Conservation (phyloP, 1,140 invertebrate genomes). For the Dendrolimus punctatus region DNA sequence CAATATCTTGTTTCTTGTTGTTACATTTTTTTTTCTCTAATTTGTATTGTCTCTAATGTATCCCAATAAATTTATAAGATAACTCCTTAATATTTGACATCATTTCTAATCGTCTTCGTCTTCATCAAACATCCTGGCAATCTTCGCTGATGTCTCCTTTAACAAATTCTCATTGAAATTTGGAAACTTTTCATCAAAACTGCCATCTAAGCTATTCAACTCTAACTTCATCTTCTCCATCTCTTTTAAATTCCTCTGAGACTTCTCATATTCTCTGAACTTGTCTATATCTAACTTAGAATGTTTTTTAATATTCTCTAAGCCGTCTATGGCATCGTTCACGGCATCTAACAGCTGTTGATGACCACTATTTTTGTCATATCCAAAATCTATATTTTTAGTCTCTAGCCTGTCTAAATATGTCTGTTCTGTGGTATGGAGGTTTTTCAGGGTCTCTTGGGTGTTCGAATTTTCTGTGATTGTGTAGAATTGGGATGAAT, state of each 20-base stretch:
- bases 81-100: constrained; percentile 9
- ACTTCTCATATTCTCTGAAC: constrained; percentile 42
- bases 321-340: constrained; percentile 46
- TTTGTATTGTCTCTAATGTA: too few relatives aligned
- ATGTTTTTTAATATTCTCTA: constrained; percentile 50
- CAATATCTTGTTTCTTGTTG: too few relatives aligned
- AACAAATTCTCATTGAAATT: constrained; percentile 48
- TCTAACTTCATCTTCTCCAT: constrained; percentile 44
- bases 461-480: constrained; percentile 35
- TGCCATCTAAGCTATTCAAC: constrained; percentile 34
- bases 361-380: constrained; percentile 39
- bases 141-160: constrained; percentile 43
- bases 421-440: constrained; percentile 30
- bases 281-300: constrained; percentile 40
- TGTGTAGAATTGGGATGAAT: constrained; percentile 34
- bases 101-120: constrained; percentile 26
- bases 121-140: constrained; percentile 30
- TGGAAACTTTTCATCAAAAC: constrained; percentile 48
- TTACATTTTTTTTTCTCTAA: too few relatives aligned
- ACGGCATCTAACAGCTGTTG: constrained; percentile 49
- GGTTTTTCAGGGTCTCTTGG: constrained; percentile 21
- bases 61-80: too few relatives aligned
- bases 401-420: constrained; percentile 45
- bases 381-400: constrained; percentile 58
- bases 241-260: constrained; percentile 25